Evolutionary conservation across 2,797 vertebrate species (phyloP).

Genomic region (Channallabes apus): DNA sequence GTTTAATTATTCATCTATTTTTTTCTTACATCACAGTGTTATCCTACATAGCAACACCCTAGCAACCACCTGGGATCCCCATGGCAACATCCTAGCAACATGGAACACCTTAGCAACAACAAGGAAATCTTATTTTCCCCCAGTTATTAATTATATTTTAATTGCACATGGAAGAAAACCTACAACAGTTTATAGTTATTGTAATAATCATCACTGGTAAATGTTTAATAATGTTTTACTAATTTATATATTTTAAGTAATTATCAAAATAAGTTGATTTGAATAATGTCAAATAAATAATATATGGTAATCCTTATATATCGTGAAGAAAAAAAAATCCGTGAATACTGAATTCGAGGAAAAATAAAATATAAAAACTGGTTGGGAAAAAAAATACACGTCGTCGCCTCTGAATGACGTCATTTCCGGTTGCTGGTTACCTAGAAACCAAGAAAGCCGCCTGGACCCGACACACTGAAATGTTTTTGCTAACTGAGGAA

Average conservation of each 20-base stretch:
- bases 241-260: neutral
- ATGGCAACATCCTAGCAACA: neutral
- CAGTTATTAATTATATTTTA: neutral
- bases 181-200: neutral
- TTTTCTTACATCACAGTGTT: neutral
- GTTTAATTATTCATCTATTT: too few species aligned
- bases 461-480: neutral
- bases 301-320: neutral
- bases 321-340: neutral
- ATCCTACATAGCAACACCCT: neutral
- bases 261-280: neutral
- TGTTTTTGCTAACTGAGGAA: neutral
- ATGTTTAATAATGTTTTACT: neutral
- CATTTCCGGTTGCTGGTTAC: slow-evolving; percentile 73
- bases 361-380: neutral
- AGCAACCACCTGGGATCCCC: neutral
- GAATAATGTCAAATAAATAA: neutral
- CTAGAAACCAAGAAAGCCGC: slow-evolving; percentile 68
- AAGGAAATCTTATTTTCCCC: too few species aligned
- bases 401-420: neutral
- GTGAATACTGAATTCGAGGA: neutral
- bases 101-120: neutral
- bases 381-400: too few species aligned
- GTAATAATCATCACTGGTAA: neutral
- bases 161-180: neutral